Evolutionary conservation across 2,797 vertebrate genomes (phyloP).

Genomic region (Sus cebifrons): DNA sequence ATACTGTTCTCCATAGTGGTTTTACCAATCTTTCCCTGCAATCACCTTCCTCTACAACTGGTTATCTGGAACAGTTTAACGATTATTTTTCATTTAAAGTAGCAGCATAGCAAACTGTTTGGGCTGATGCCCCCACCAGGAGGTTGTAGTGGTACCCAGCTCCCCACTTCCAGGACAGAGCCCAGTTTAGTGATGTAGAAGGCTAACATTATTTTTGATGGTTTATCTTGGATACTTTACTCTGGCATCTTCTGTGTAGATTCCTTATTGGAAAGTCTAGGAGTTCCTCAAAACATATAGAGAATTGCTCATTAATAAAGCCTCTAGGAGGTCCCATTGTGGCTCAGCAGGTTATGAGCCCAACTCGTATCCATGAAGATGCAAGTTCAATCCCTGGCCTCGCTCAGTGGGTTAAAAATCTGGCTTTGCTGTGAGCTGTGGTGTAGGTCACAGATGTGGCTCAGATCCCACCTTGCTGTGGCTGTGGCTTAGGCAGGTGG

Average conservation of each 20-base stretch:
- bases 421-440: too few species aligned
- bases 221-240: constrained; percentile 3
- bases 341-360: too few species aligned
- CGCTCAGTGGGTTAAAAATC: too few species aligned
- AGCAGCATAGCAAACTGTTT: background rate
- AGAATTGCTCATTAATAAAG: background rate
- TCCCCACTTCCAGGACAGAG: background rate
- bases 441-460: too few species aligned
- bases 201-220: background rate
- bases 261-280: constrained; percentile 2
- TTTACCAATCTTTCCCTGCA: background rate
- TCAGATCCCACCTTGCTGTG: too few species aligned
- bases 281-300: background rate
- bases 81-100: constrained; percentile 30
- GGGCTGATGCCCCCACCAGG: background rate
- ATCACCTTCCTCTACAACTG: background rate
- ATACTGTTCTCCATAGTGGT: too few species aligned
- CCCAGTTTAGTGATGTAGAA: background rate
- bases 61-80: background rate
- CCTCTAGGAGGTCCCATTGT: too few species aligned
- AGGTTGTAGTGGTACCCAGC: background rate
- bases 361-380: too few species aligned
- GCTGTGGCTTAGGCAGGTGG: too few species aligned
- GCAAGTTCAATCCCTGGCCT: too few species aligned
- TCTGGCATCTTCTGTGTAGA: background rate